Evolutionary conservation across 2,113 vertebrate species (phyloP), one percentile per base, ranked within the genome.

Genomic region (Sinocyclocheilus anophthalmus): DNA sequence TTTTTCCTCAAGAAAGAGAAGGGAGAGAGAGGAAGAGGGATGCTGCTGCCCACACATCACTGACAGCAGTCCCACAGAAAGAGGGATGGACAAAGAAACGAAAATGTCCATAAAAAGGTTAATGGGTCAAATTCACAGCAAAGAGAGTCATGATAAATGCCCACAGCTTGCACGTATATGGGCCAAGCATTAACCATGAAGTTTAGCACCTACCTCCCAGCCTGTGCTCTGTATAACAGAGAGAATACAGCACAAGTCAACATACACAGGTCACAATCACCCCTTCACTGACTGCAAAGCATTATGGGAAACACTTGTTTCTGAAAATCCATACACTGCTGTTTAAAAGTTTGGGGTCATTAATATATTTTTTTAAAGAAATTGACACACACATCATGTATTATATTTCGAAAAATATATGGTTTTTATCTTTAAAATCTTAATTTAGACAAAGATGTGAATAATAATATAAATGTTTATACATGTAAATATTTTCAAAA

Each of bases 151-250:
- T 96, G 96, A 96, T 96, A 95, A 95, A 94, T 26, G 93, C 95
- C 96, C 96, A 96, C 93, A 93, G 87, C 96, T 96, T 95, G 97
- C 96, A 97, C 95, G 96, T 95, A 93, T 95, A 93, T 96, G 96
- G 97, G 96, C 91, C 93, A 98, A 99, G 97, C 98, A 90, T 96
- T 96, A 93, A 95, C 96, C 95, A 96, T 95, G 94, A 91, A 92
- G 81, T 85, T 80, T 50, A 91, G 94, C 96, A 99, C 98, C 98
- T 99, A 99, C 98, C 98, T 99, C 98, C 98, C 98, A 99, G 98
- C 98, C 98, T 96, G 98, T 99, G 95, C 98, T 99, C 98, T 99
- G 98, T 98, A 94, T 98, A 96, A 98, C 92, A 97, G 96, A 99
- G 96, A 95, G 91, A 95, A 95, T 92, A 96, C 92, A 94, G 89